phyloP scores from a whole-genome alignment of 2,888 invertebrate species.

The Caenorhabditis sinica region DNA sequence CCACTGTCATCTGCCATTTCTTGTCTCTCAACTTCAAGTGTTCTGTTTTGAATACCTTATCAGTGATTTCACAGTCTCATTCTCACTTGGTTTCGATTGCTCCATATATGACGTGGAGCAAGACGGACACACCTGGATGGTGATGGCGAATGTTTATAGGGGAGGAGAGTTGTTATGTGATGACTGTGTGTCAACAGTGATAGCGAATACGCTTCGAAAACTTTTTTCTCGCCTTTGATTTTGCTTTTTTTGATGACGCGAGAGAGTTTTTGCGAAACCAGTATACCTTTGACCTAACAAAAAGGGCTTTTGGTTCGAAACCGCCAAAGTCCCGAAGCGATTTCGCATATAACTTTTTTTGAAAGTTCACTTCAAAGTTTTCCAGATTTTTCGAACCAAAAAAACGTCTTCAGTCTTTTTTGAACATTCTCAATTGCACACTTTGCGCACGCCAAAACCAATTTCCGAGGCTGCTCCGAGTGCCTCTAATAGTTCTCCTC shows the following conservation, averaged over 20 bases:
- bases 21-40: not conserved
- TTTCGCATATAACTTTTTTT: no score
- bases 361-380: no score
- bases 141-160: constrained; percentile 24
- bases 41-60: constrained; percentile 10
- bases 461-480: constrained; percentile 37
- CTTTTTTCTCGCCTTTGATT: constrained; percentile 37
- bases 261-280: not conserved
- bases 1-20: not conserved
- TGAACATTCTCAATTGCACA: constrained; percentile 35
- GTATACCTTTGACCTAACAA: no score
- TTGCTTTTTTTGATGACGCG: constrained; percentile 22
- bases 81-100: constrained; percentile 4
- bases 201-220: constrained; percentile 57
- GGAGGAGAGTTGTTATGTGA: constrained; percentile 30
- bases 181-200: constrained; percentile 56
- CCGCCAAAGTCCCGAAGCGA: no score
- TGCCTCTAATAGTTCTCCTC: constrained; percentile 17
- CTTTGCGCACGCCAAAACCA: constrained; percentile 42
- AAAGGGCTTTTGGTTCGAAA: no score
- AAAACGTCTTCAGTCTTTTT: not conserved
- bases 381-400: not conserved
- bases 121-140: not conserved
- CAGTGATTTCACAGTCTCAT: not conserved
- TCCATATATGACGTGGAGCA: constrained; percentile 20